Percentiles rank a stretch among this genome's conserved stretches.
These are phyloP conservation scores for Diadumene lineata DNA, from an alignment of 92 coral and sea anemone species.

Conservation along the genomic window DNA sequence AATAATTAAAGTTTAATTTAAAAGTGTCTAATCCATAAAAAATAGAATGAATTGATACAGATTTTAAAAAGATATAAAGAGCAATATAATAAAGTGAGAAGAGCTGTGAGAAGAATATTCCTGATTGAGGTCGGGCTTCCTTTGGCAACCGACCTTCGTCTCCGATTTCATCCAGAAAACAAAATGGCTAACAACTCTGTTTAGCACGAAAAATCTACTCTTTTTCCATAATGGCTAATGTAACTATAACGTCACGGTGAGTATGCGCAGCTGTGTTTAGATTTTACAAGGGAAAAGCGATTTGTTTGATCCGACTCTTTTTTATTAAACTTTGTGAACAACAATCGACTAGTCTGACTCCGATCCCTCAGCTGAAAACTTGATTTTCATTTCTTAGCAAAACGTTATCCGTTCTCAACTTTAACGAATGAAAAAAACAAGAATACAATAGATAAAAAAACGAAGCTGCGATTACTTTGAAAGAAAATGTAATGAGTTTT, in stretches of 20 bases:
- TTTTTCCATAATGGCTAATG: conserved; percentile 39
- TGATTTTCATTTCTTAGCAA: too few species aligned
- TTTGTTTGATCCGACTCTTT: not conserved
- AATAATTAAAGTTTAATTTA: too few species aligned
- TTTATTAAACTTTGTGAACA: not conserved
- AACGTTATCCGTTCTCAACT: too few species aligned
- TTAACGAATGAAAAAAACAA: too few species aligned
- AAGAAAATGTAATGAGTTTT: too few species aligned
- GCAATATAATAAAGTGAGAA: not conserved
- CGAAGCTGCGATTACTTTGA: too few species aligned
- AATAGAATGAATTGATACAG: not conserved
- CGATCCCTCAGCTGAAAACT: too few species aligned
- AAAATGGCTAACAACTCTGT: not conserved
- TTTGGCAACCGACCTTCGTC: not conserved
- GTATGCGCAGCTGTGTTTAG: not conserved
- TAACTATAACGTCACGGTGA: conserved; percentile 57
- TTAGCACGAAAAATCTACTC: not conserved
- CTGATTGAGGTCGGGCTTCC: not conserved
- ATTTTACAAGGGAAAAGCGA: not conserved
- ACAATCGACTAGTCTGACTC: too few species aligned
- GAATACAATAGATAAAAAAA: too few species aligned
- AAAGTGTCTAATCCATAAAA: too few species aligned
- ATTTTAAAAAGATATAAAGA: not conserved
- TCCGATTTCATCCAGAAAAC: conserved; percentile 1
- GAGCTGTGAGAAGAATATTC: not conserved